Percentiles rank a stretch among this genome's conserved stretches.
phyloP scores from a whole-genome alignment of 1,140 invertebrate genomes.

The Drosophila tropicalis region DNA sequence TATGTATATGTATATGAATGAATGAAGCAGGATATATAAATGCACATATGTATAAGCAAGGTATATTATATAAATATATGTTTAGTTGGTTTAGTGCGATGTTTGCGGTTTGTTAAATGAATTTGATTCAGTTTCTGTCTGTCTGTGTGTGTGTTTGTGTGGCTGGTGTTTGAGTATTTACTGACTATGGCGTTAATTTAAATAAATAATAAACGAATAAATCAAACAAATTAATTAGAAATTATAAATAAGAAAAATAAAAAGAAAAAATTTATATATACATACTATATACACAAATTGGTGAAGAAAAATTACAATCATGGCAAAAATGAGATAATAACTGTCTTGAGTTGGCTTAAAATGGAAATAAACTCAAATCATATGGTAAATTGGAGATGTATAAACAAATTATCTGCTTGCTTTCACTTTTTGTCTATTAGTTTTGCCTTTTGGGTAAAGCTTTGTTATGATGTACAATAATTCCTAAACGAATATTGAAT shows the following conservation, averaged over 20 bases:
- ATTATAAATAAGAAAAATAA: slow-evolving; percentile 23
- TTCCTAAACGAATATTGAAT: too few relatives aligned
- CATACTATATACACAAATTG: slow-evolving; percentile 4
- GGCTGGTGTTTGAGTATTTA: slow-evolving; percentile 75
- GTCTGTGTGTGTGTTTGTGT: slow-evolving; percentile 29
- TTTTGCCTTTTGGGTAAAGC: too few relatives aligned
- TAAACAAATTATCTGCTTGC: too few relatives aligned
- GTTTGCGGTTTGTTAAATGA: slow-evolving; percentile 16
- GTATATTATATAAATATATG: slow-evolving; percentile 14
- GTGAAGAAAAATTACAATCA: background rate
- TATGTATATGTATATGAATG: background rate
- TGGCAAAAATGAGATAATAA: background rate
- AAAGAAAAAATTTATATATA: slow-evolving; percentile 23
- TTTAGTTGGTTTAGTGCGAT: slow-evolving; percentile 25
- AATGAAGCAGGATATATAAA: slow-evolving; percentile 19
- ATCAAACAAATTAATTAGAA: slow-evolving; percentile 4
- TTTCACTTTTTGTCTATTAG: too few relatives aligned
- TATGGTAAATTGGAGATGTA: too few relatives aligned
- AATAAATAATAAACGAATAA: slow-evolving; percentile 27
- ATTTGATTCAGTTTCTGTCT: background rate
- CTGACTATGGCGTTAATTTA: slow-evolving; percentile 33
- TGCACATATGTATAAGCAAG: slow-evolving; percentile 26
- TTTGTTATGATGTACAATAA: too few relatives aligned
- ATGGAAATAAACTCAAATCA: background rate
- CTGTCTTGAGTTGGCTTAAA: slow-evolving; percentile 1